phyloP scores from a whole-genome alignment of 2,797 vertebrate genomes.

The Cephalopachus bancanus region DNA sequence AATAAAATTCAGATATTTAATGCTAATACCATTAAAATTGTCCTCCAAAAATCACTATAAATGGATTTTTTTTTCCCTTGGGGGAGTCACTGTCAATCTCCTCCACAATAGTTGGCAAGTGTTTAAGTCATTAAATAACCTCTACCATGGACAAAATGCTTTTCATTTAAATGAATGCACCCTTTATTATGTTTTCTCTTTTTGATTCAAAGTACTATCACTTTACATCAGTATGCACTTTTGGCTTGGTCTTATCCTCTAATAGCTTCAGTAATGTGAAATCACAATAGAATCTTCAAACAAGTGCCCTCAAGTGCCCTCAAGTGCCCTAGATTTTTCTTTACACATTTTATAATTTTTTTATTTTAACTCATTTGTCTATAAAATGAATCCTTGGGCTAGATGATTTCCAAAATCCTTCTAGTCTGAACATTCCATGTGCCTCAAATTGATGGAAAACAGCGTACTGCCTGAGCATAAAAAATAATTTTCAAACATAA shows the following conservation, averaged over 20 bases:
- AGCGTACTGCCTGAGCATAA: conserved; percentile 39
- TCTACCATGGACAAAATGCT: background rate
- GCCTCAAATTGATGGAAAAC: conserved; percentile 63
- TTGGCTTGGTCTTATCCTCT: background rate
- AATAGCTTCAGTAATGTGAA: conserved; percentile 6
- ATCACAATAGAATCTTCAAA: conserved; percentile 61
- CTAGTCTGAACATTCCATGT: conserved; percentile 54
- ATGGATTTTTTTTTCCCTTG: background rate
- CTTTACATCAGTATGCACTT: background rate
- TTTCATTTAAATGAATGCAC: conserved; percentile 48
- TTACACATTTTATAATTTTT: conserved; percentile 63
- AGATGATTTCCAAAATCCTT: conserved; percentile 70
- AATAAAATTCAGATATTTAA: conserved; percentile 58
- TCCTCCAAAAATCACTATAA: conserved; percentile 19
- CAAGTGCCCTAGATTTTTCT: conserved; percentile 31
- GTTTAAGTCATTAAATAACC: conserved; percentile 15
- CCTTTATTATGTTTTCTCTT: background rate
- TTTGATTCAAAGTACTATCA: conserved; percentile 19
- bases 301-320: background rate
- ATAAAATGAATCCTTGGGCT: conserved; percentile 61
- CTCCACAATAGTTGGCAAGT: background rate
- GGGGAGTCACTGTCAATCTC: background rate
- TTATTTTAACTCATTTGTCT: conserved; percentile 75
- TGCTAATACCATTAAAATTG: conserved; percentile 41
- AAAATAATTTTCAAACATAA: conserved; percentile 72